Base-by-base conservation (phyloP, 2,888 invertebrate species). In the Cheilosia vulpina region DNA sequence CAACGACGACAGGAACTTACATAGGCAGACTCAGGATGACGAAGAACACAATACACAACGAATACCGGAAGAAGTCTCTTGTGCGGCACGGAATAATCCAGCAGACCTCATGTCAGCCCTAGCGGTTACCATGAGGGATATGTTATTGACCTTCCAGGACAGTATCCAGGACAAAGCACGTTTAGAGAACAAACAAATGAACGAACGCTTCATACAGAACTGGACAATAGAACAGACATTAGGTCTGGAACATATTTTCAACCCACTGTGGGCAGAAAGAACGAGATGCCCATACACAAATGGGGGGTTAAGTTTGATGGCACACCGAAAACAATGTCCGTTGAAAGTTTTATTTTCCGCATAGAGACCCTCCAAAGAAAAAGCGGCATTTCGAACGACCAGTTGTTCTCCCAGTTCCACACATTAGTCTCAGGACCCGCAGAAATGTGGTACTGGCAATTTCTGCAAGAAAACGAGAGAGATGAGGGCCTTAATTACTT, bases 261-360 rank as follows among this genome's bases (percentile, higher is more conserved):
- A 38, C n/a, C 15, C 15, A 5, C 4, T 2, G 4, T 17, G 6
- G 17, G 45, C 5, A 15, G 17, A 2, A 45, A 17, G 17, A 50
- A 0, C 9, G 50, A 17, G 3, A 19, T 50, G 21, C 50, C 50
- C 0, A 21, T 63, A 15, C 50, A 47, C 47, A 52, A 52, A 15
- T 66, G 66, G 66, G 66, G 66, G n/a, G n/a, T 66, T 1, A 66
- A 53, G 11, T 66, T 66, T 52, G 52, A 66, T 4, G 53, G 53
- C 1, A 27, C 53, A 2, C 15, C 53, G 5, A 27, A 27, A 27
- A 15, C 53, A 0, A 55, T 66, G 52, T 17, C 66, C 0, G 66
- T 53, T 0, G 52, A 52, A 17, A 66, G 41, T 19, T 66, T 53
- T 7, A 17, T 66, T 15, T 66, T 53, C n/a, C 19, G 65, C 2